Evolutionary conservation across 2,888 invertebrate species (phyloP).

Genomic region (Chaetogeoica ovagalla): DNA sequence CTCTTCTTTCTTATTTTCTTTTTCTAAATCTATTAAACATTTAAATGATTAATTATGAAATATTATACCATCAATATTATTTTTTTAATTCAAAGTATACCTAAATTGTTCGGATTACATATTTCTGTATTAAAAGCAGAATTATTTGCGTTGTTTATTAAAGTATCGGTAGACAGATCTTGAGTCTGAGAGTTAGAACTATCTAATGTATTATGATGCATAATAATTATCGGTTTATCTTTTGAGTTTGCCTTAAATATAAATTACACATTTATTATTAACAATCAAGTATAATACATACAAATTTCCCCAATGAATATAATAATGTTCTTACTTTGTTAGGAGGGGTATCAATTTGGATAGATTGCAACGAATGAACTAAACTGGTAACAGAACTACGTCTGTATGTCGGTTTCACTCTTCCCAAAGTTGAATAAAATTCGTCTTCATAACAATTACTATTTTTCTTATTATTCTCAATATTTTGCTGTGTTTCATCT

Average conservation of each 20-base stretch:
- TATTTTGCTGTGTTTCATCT: slow-evolving; percentile 26
- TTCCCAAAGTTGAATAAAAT: slow-evolving; percentile 9
- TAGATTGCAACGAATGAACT: slow-evolving; percentile 46
- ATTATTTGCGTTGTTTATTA: slow-evolving; percentile 48
- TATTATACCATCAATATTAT: slow-evolving; percentile 18
- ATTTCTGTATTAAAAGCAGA: slow-evolving; percentile 57
- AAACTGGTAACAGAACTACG: slow-evolving; percentile 37
- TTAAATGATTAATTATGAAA: slow-evolving; percentile 40
- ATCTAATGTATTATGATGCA: too few species aligned
- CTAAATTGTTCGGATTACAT: slow-evolving; percentile 55
- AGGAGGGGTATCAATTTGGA: slow-evolving; percentile 21
- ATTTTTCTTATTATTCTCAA: too few species aligned
- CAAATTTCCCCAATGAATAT: slow-evolving; percentile 15
- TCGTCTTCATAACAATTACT: not conserved
- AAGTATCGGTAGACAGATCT: slow-evolving; percentile 28
- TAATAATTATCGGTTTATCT: too few species aligned
- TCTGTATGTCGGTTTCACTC: slow-evolving; percentile 23
- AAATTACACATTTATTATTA: not conserved
- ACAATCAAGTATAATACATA: not conserved
- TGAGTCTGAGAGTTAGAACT: not conserved
- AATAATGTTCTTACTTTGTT: slow-evolving; percentile 16
- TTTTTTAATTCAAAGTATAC: slow-evolving; percentile 34
- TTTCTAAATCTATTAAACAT: slow-evolving; percentile 56
- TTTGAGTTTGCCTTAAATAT: too few species aligned
- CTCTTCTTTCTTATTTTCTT: slow-evolving; percentile 58